Evolutionary conservation across 2,113 vertebrate species (phyloP).

Genomic region (Nycticorax nycticorax): DNA sequence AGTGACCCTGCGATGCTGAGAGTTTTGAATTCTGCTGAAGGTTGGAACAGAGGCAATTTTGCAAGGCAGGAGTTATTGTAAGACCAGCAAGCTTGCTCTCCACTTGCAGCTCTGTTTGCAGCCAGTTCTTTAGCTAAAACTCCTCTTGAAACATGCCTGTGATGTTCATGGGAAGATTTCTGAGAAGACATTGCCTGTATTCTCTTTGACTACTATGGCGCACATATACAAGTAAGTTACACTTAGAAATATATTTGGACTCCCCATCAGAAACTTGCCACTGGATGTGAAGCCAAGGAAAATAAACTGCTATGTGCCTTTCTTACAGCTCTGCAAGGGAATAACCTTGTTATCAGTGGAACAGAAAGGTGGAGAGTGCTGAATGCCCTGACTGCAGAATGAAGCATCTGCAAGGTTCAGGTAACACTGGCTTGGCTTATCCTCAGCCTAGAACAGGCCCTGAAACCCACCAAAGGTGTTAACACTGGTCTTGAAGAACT

Average conservation of each 20-base stretch:
- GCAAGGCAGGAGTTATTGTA: background rate
- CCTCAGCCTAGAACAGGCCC: background rate
- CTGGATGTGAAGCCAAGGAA: background rate
- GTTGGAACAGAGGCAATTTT: background rate
- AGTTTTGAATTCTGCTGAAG: background rate
- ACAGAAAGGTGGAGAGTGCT: background rate
- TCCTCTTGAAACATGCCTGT: background rate
- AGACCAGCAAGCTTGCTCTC: background rate
- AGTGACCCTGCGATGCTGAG: background rate
- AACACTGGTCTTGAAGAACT: background rate
- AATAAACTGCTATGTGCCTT: background rate
- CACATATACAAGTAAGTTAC: background rate
- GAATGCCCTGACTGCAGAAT: background rate
- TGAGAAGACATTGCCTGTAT: background rate
- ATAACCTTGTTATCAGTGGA: background rate
- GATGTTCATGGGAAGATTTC: background rate
- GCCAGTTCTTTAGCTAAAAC: background rate
- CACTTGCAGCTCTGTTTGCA: background rate
- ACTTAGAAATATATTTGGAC: background rate
- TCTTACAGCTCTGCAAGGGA: background rate
- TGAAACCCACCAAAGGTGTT: background rate
- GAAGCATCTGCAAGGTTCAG: background rate
- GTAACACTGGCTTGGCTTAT: background rate
- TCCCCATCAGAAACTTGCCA: background rate
- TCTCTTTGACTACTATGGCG: background rate